Evolutionary conservation across 2,113 vertebrate species (phyloP), one percentile per base, ranked within the genome.

Genomic region (Phylloscopus whistleri): DNA sequence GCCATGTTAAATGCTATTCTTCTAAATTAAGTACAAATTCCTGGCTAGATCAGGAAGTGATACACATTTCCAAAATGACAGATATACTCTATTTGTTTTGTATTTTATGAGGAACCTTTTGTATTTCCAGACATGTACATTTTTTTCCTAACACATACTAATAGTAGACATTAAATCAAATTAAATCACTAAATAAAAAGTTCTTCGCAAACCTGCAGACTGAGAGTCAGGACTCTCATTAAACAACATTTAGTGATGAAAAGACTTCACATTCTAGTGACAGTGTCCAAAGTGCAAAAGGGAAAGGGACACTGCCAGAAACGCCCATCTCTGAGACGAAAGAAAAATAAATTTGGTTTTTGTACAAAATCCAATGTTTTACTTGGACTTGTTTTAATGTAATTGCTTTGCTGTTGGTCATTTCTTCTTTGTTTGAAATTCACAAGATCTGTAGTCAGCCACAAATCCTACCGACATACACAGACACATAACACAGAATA

Each of bases 21-120:
- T 95, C 94, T 90, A 92, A 89, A 93, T 93, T 79, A 92, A 88
- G 56, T 70, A 93, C 49, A 92, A 97, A 94, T 69, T 89, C 41
- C 85, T 92, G 77, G 60, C 55, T 84, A 88, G 63, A 95, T 86
- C 70, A 94, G 51, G 64, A 95, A 95, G 18, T 73, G 37, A 87
- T 44, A 76, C n/a, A 73, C 43, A 33, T 55, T 91, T 94, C 90
- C 70, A 93, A 91, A 96, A 58, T 60, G 24, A 74, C 44, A 89
- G 55, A 81, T 76, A 78, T 3, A 81, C 41, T 79, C 51, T 92
- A 84, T 53, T 79, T 88, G 70, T 44, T 80, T 87, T 84, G 31
- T 56, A 90, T 66, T 62, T 89, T 46, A 63, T 86, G 78, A 27
- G 31, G 52, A 89, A 92, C 24, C 58, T 74, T 74, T 80, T 78